phyloP scores from a whole-genome alignment of 2,888 invertebrate species.

The Zaprionus bogoriensis region DNA sequence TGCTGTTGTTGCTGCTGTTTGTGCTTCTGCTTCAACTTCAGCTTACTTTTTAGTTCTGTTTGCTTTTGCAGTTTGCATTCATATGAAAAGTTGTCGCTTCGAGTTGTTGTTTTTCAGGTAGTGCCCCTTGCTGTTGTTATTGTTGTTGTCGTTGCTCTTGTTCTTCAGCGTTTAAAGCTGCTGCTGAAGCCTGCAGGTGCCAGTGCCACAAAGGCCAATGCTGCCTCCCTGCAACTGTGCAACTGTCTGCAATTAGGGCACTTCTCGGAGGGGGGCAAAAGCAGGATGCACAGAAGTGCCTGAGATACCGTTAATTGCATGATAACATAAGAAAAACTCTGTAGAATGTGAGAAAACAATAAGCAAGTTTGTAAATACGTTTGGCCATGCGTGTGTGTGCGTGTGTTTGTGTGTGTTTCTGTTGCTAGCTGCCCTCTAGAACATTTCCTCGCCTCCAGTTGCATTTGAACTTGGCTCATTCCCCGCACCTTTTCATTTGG shows the following conservation, averaged over 20 bases:
- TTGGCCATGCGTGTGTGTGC: not conserved
- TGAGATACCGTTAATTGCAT: slow-evolving; percentile 33
- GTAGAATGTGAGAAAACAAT: slow-evolving; percentile 9
- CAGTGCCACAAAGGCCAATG: not conserved
- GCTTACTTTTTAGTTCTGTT: slow-evolving; percentile 17
- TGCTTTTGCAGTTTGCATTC: slow-evolving; percentile 16
- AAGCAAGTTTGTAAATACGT: slow-evolving; percentile 1
- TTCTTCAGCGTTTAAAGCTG: slow-evolving; percentile 11
- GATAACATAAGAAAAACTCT: slow-evolving; percentile 3
- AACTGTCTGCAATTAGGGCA: not conserved
- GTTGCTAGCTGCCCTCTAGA: slow-evolving; percentile 1
- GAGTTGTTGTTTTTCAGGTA: slow-evolving; percentile 8
- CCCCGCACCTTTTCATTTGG: slow-evolving; percentile 31
- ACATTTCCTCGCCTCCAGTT: not conserved
- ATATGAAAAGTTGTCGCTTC: slow-evolving; percentile 12
- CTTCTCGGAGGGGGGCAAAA: not conserved
- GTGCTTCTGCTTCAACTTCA: slow-evolving; percentile 7
- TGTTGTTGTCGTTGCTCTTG: slow-evolving; percentile 1
- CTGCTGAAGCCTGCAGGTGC: too few relatives aligned
- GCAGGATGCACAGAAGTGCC: not conserved
- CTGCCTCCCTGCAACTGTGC: not conserved
- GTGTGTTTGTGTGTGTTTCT: slow-evolving; percentile 11
- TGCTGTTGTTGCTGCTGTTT: slow-evolving; percentile 3
- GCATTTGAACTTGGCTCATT: slow-evolving; percentile 2
- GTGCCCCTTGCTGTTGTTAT: slow-evolving; percentile 6